Percentiles rank a stretch among this genome's conserved stretches.
Conservation (phyloP, 2,888 invertebrate species). For the Tryphoninae sp. region DNA sequence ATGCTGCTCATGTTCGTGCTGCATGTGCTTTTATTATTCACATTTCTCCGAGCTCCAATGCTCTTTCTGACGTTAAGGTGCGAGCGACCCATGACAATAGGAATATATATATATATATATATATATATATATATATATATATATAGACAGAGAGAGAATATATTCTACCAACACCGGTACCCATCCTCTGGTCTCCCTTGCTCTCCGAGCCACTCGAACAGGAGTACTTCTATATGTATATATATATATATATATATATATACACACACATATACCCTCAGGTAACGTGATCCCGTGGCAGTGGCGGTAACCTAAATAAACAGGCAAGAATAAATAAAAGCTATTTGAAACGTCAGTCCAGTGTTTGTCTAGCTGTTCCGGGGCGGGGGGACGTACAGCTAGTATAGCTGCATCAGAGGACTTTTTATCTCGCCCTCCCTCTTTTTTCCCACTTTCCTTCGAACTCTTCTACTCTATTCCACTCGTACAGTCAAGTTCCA, state of each 20-base stretch:
- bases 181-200: slow-evolving; percentile 41
- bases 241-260: slow-evolving; percentile 12
- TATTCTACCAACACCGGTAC: slow-evolving; percentile 54
- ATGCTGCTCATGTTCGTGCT: slow-evolving; percentile 25
- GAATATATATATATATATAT: background rate
- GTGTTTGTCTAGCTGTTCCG: slow-evolving; percentile 80
- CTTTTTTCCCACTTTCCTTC: slow-evolving; percentile 57
- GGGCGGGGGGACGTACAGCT: slow-evolving; percentile 67
- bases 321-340: slow-evolving; percentile 80
- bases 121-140: background rate
- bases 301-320: slow-evolving; percentile 78
- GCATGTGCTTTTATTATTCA: slow-evolving; percentile 40
- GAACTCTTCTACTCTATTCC: slow-evolving; percentile 56
- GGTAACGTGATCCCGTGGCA: slow-evolving; percentile 76
- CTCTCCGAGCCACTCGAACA: slow-evolving; percentile 55
- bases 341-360: slow-evolving; percentile 77
- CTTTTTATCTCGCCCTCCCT: slow-evolving; percentile 45
- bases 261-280: slow-evolving; percentile 67
- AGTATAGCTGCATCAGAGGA: slow-evolving; percentile 51
- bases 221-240: slow-evolving; percentile 12
- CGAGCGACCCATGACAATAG: slow-evolving; percentile 59
- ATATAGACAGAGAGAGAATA: background rate
- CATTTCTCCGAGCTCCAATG: slow-evolving; percentile 16
- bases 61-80: slow-evolving; percentile 51
- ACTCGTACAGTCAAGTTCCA: slow-evolving; percentile 43